Percentiles rank a stretch among this genome's conserved stretches.
These are phyloP conservation scores for Nannospalax galili DNA, from an alignment of 2,113 vertebrate genomes.

Conservation along the genomic window DNA sequence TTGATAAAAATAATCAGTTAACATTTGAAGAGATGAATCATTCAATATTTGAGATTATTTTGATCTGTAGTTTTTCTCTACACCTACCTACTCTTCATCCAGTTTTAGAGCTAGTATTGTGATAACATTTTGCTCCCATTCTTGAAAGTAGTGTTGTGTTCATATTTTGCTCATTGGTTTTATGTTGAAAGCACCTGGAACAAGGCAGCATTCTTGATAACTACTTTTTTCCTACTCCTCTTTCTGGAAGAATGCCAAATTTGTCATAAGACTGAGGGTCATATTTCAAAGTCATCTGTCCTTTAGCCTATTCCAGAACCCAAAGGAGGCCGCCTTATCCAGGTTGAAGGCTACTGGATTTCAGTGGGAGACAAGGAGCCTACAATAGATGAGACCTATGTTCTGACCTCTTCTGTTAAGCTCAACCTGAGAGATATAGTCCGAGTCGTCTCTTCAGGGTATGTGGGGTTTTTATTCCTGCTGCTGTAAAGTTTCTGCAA, in stretches of 20 bases:
- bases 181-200: not conserved
- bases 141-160: conserved; percentile 16
- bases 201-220: not conserved
- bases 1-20: not conserved
- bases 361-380: conserved; percentile 93
- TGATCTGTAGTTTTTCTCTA: not conserved
- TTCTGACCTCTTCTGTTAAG: conserved; percentile 95
- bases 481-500: not conserved
- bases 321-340: conserved; percentile 86
- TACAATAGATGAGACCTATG: conserved; percentile 91
- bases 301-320: conserved; percentile 94
- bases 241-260: not conserved
- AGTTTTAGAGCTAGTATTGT: conserved; percentile 11
- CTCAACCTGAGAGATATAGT: conserved; percentile 96
- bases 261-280: not conserved
- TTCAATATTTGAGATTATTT: conserved; percentile 6
- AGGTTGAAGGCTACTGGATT: conserved; percentile 97
- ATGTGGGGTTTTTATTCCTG: conserved; percentile 68
- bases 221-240: not conserved
- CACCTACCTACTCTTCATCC: not conserved
- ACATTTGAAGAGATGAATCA: not conserved
- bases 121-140: conserved; percentile 14
- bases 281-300: conserved; percentile 67
- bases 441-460: conserved; percentile 96
- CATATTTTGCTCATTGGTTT: not conserved